phyloP scores from a whole-genome alignment of 2,888 invertebrate species.

The Hirtodrosophila alboralis region DNA sequence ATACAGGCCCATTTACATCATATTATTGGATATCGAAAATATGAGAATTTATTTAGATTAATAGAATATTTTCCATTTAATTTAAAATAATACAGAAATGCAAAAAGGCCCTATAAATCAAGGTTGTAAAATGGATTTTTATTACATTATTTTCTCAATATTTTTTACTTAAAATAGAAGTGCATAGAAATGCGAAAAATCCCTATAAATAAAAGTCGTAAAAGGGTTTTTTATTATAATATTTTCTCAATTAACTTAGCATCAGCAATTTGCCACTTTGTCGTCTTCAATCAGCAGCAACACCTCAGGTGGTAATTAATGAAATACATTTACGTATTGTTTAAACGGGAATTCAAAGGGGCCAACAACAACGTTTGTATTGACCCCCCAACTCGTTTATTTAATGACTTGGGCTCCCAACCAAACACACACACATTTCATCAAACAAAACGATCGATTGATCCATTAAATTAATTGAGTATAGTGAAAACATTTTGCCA shows the following conservation, averaged over 20 bases:
- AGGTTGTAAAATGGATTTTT: too few relatives aligned
- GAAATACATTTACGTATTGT: conserved; percentile 8
- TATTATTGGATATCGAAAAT: too few relatives aligned
- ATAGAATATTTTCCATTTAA: too few relatives aligned
- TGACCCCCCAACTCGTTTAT: conserved; percentile 39
- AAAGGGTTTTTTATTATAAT: too few relatives aligned
- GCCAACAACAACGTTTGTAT: conserved; percentile 22
- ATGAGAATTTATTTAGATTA: too few relatives aligned
- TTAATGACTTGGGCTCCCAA: conserved; percentile 38
- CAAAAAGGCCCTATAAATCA: too few relatives aligned
- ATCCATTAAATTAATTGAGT: conserved; percentile 76
- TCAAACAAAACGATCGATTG: conserved; percentile 67
- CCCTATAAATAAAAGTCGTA: too few relatives aligned
- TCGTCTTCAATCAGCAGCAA: conserved; percentile 5
- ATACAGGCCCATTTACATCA: too few relatives aligned
- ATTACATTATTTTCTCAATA: too few relatives aligned
- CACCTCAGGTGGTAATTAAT: conserved; percentile 47
- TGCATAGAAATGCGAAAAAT: too few relatives aligned
- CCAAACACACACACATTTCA: conserved; percentile 24
- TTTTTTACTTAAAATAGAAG: too few relatives aligned
- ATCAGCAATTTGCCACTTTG: conserved; percentile 1
- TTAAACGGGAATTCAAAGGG: conserved; percentile 7
- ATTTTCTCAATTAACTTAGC: conserved; percentile 10
- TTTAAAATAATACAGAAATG: too few relatives aligned
- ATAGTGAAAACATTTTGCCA: conserved; percentile 63